These are phyloP conservation scores for Plutella xylostella DNA, from an alignment of 2,888 invertebrate genomes.

Conservation along the genomic window DNA sequence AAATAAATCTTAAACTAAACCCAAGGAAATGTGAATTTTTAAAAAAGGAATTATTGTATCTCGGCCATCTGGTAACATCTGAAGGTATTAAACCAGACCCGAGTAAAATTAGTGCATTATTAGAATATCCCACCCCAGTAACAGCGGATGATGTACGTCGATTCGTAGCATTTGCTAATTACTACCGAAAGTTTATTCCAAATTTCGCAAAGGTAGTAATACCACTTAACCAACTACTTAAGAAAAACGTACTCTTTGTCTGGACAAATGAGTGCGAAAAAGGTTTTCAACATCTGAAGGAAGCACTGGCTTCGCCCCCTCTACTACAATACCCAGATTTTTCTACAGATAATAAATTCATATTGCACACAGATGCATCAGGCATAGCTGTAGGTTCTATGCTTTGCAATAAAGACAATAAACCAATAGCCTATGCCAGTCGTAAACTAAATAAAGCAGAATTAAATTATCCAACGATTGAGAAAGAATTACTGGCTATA, in stretches of 20 bases:
- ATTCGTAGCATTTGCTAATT: not conserved
- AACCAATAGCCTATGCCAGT: constrained; percentile 3
- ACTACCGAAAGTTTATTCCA: constrained; percentile 15
- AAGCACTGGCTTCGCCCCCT: not conserved
- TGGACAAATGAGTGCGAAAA: not conserved
- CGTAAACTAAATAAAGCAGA: constrained; percentile 5
- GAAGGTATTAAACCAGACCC: constrained; percentile 13
- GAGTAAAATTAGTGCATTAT: not conserved
- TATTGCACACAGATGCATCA: constrained; percentile 3
- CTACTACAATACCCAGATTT: constrained; percentile 1
- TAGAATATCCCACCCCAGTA: constrained; percentile 13
- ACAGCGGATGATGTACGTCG: constrained; percentile 3
- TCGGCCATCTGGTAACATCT: constrained; percentile 13
- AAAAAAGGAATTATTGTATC: constrained; percentile 15
- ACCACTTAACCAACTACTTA: constrained; percentile 11
- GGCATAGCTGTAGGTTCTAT: not conserved
- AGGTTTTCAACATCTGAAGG: not conserved
- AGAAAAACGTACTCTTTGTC: not conserved
- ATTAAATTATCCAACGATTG: constrained; percentile 3
- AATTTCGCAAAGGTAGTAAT: constrained; percentile 15
- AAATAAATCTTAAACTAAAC: constrained; percentile 13
- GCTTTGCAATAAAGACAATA: not conserved
- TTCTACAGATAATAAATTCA: constrained; percentile 5
- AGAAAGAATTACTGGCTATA: constrained; percentile 4
- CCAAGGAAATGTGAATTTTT: constrained; percentile 15